Evolutionary conservation across 2,113 vertebrate genomes (phyloP), one percentile per base, ranked within the genome.

Genomic region (Alexandromys fortis): DNA sequence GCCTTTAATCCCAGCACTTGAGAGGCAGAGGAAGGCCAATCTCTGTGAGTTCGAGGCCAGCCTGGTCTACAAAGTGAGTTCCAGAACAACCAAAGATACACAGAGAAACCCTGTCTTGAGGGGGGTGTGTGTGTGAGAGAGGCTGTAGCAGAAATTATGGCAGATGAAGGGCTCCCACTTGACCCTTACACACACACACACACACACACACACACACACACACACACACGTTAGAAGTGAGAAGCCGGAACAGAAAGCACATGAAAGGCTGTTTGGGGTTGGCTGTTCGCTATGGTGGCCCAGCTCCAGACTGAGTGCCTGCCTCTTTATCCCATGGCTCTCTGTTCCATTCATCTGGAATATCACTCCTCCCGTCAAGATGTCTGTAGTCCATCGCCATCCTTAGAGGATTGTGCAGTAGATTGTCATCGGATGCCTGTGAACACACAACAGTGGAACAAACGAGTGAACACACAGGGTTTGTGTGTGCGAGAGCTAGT

Each of bases 221-320:
- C 55, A 58, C 55, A 58, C 55, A 21, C 55, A 58, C 55, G 55
- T 58, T 58, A 58, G 24, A 65, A 65, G 24, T 65, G 63, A 65
- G 24, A 65, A 65, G 9, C 26, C 22, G n/a, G 49, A 76, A 58
- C 58, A 58, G 19, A 58, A 58, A 58, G 35, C n/a, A 52, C 55
- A 72, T 14, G 42, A 61, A 45, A 72, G 67, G 13, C 38, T 75
- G 24, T 68, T 76, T 86, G 17, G 24, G 75, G 33, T 70, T 65
- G 33, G 1, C 33, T 0, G 0, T 73, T 38, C 6, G 4, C 81
- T 63, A 47, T n/a, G n/a, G 22, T 30, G 19, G 13, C 47, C 24
- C 65, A n/a, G 30, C 70, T 13, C 35, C 78, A 86, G 38, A 26
- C 28, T 9, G 17, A 33, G 24, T 22, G 16, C 5, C 85, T 77